A percentile compares a stretch with the other conserved stretches of the same genome.
These are phyloP conservation scores for Caligus rogercresseyi DNA, from an alignment of 1,140 invertebrate genomes.

Conservation along the genomic window DNA sequence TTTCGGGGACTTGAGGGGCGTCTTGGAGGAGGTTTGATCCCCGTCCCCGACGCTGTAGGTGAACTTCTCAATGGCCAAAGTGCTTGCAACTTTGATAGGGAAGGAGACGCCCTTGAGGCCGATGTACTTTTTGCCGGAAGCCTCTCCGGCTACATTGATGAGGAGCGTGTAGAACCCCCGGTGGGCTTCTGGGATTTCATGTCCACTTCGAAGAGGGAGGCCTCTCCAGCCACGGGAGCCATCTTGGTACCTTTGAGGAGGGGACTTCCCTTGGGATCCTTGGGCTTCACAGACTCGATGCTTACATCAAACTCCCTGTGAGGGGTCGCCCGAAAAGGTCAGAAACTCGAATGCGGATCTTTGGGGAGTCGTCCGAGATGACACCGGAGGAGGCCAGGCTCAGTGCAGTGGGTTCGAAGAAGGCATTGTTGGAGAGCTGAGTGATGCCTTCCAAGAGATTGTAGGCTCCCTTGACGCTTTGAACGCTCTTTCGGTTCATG, in stretches of 20 bases:
- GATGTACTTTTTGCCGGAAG: constrained; percentile 30
- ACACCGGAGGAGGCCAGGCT: constrained; percentile 49
- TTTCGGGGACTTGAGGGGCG: constrained; percentile 22
- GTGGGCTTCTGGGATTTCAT: constrained; percentile 56
- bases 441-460: constrained; percentile 58
- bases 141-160: constrained; percentile 58
- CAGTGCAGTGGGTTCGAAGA: constrained; percentile 52
- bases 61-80: background rate
- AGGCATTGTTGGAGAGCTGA: constrained; percentile 44
- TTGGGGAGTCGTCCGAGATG: constrained; percentile 47
- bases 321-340: constrained; percentile 65
- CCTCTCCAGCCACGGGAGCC: constrained; percentile 34
- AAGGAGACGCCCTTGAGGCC: constrained; percentile 31
- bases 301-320: constrained; percentile 42
- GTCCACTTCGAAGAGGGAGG: constrained; percentile 58
- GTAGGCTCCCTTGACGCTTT: constrained; percentile 57
- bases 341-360: constrained; percentile 53
- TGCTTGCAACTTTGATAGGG: constrained; percentile 31
- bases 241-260: constrained; percentile 48
- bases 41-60: constrained; percentile 39
- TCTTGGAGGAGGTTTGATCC: constrained; percentile 49
- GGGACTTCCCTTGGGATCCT: constrained; percentile 48
- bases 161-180: constrained; percentile 65
- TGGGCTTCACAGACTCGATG: constrained; percentile 50
- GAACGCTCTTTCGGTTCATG: constrained; percentile 68